A percentile compares a stretch with the other conserved stretches of the same genome.
Evolutionary conservation across 2,797 vertebrate species (phyloP).

Genomic region (Nyctibius grandis): DNA sequence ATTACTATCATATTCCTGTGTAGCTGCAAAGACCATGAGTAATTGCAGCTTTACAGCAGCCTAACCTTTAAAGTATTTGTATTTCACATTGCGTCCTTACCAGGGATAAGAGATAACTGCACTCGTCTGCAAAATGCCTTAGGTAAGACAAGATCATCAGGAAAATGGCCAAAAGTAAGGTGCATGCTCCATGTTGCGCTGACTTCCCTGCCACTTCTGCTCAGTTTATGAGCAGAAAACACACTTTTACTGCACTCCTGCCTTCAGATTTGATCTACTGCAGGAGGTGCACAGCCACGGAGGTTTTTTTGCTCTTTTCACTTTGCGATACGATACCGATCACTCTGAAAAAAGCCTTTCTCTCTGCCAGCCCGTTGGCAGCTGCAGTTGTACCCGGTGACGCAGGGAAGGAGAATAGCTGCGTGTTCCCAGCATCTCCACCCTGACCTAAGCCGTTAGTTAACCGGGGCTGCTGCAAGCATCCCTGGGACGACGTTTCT

Average conservation of each 20-base stretch:
- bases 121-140: not conserved
- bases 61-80: not conserved
- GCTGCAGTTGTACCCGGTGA: not conserved
- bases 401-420: not conserved
- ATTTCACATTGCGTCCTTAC: not conserved
- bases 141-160: constrained; percentile 29
- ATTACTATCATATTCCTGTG: not conserved
- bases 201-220: constrained; percentile 53
- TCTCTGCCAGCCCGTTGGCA: not conserved
- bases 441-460: not conserved
- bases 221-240: constrained; percentile 44
- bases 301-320: not conserved
- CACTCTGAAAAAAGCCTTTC: not conserved
- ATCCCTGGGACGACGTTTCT: not conserved
- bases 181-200: not conserved
- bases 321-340: not conserved
- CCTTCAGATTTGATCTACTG: constrained; percentile 48
- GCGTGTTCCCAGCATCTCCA: not conserved
- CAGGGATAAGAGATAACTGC: not conserved
- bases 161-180: constrained; percentile 31
- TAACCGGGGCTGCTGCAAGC: not conserved
- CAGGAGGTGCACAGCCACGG: not conserved
- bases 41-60: not conserved
- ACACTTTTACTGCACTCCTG: constrained; percentile 29
- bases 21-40: not conserved